These are phyloP conservation scores for Tenthredo amoena DNA, from an alignment of 2,888 invertebrate species.

Conservation along the genomic window DNA sequence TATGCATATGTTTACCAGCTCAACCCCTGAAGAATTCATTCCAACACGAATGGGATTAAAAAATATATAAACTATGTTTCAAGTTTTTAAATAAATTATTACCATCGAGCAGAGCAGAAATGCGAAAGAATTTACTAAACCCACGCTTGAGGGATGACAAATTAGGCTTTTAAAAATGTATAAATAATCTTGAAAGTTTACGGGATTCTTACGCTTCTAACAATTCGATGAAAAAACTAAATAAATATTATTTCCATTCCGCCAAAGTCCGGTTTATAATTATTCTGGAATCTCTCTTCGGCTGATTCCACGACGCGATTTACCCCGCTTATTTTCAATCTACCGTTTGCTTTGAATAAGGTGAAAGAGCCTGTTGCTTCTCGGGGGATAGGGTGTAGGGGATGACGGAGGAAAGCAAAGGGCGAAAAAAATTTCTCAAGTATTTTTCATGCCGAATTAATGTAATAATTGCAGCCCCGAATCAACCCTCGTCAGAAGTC, in stretches of 20 bases:
- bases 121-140: background rate
- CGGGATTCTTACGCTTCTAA: background rate
- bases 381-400: background rate
- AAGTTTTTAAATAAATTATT: background rate
- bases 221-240: background rate
- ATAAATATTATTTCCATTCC: background rate
- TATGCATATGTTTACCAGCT: background rate
- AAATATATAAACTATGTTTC: background rate
- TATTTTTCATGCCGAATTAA: background rate
- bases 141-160: background rate
- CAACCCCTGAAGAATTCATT: background rate
- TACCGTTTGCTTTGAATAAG: background rate
- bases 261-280: background rate
- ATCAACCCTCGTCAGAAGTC: background rate
- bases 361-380: conserved; percentile 24
- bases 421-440: background rate
- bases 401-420: background rate
- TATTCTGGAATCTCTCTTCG: background rate
- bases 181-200: background rate
- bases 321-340: background rate
- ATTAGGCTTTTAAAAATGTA: background rate
- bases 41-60: background rate
- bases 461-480: background rate
- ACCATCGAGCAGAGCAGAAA: background rate
- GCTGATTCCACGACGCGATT: background rate